These are phyloP conservation scores for Percopsis transmontana DNA, from an alignment of 2,113 vertebrate species.

Conservation along the genomic window DNA sequence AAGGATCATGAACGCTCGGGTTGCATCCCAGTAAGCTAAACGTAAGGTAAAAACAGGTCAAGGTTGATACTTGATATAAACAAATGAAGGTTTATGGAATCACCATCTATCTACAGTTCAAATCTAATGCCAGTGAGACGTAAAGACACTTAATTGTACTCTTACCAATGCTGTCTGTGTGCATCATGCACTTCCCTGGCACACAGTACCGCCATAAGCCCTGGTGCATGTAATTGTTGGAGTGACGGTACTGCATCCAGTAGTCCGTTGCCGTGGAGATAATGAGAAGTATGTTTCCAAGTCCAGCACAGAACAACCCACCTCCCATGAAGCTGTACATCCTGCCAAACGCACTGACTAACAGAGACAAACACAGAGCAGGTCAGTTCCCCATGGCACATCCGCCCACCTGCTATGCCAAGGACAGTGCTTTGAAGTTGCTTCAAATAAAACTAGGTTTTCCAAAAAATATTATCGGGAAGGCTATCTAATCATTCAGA, in stretches of 20 bases:
- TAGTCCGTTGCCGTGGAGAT: constrained; percentile 82
- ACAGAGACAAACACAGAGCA: constrained; percentile 18
- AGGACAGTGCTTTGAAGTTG: background rate
- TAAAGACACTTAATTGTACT: background rate
- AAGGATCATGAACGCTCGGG: constrained; percentile 81
- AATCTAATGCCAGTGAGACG: background rate
- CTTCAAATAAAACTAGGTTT: constrained; percentile 36
- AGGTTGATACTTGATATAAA: background rate
- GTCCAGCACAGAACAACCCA: constrained; percentile 80
- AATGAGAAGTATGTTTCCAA: constrained; percentile 81
- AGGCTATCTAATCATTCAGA: background rate
- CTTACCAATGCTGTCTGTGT: constrained; percentile 82
- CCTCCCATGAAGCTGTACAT: constrained; percentile 87
- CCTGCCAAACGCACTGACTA: constrained; percentile 58
- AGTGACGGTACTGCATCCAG: constrained; percentile 83
- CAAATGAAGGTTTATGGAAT: background rate
- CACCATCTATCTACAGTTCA: too few species aligned
- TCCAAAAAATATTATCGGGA: constrained; percentile 1
- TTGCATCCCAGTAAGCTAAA: constrained; percentile 80
- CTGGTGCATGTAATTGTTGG: constrained; percentile 81
- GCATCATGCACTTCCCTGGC: constrained; percentile 79
- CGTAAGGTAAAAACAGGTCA: background rate
- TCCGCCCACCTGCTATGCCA: constrained; percentile 6
- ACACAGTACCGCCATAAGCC: constrained; percentile 82
- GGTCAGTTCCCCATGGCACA: constrained; percentile 39